Conservation (phyloP, 2,797 vertebrate species). For the Botia almorhae region DNA sequence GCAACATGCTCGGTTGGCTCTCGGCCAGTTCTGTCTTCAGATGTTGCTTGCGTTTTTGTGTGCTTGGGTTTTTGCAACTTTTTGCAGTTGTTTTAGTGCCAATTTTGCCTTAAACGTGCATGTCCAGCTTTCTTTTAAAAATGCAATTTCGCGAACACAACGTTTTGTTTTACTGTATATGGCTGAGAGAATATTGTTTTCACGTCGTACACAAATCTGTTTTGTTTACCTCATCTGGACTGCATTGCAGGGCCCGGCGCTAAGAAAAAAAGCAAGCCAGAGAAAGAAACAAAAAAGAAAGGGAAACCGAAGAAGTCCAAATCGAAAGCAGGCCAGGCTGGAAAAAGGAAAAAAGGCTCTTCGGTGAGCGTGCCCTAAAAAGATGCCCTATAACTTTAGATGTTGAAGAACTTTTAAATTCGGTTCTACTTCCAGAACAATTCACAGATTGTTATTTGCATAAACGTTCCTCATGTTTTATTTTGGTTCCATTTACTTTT, state of each 20-base stretch:
- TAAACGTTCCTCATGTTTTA: not conserved
- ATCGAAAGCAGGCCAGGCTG: constrained; percentile 87
- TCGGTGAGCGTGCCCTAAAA: constrained; percentile 79
- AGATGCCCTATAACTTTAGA: constrained; percentile 3
- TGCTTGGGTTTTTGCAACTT: not conserved
- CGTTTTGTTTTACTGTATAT: not conserved
- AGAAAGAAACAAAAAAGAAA: constrained; percentile 93
- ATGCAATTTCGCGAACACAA: not conserved
- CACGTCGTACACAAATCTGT: constrained; percentile 5
- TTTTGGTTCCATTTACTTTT: constrained; percentile 14
- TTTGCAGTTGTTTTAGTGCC: not conserved
- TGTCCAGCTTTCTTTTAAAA: not conserved
- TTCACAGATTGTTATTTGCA: constrained; percentile 12
- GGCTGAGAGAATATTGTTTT: constrained; percentile 1
- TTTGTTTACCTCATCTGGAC: constrained; percentile 28
- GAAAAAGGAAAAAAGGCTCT: constrained; percentile 95
- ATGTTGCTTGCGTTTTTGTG: not conserved
- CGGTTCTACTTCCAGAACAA: not conserved
- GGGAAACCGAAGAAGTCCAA: constrained; percentile 92
- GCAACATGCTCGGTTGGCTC: not conserved
- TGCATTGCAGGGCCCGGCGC: constrained; percentile 87
- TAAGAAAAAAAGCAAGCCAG: constrained; percentile 86
- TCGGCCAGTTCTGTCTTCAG: not conserved
- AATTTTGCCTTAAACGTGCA: not conserved
- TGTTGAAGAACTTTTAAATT: not conserved